These are phyloP conservation scores for Pemphigus obesinymphae DNA, from an alignment of 1,140 invertebrate species.

Conservation along the genomic window DNA sequence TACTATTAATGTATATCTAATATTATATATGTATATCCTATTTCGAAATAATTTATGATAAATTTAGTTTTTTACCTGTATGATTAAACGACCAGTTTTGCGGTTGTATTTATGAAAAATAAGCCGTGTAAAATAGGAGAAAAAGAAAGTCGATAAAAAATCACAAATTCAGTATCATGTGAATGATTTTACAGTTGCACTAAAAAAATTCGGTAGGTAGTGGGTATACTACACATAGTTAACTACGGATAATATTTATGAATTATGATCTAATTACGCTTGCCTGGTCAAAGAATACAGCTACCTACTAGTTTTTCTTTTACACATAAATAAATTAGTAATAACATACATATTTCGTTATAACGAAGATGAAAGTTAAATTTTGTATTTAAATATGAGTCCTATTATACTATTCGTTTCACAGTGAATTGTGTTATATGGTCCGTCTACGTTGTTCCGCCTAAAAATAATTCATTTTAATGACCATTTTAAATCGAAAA, in stretches of 20 bases:
- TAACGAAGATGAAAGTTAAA: neutral
- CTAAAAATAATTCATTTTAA: neutral
- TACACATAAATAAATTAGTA: neutral
- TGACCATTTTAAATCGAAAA: neutral
- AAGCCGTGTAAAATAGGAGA: too few species aligned
- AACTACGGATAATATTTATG: too few species aligned
- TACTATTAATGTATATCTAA: too few species aligned
- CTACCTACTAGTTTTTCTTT: neutral
- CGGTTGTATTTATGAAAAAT: neutral
- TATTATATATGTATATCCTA: too few species aligned
- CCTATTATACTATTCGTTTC: neutral
- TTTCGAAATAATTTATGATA: too few species aligned
- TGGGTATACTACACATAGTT: too few species aligned
- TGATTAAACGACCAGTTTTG: neutral
- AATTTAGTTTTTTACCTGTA: too few species aligned
- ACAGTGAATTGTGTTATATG: neutral
- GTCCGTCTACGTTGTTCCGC: neutral
- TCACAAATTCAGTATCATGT: neutral
- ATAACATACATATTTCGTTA: neutral
- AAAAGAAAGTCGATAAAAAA: slow-evolving; percentile 3
- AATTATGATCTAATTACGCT: slow-evolving; percentile 14
- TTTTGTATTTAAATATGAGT: neutral
- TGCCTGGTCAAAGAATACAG: neutral
- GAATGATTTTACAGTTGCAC: neutral
- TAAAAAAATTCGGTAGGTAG: too few species aligned